phyloP scores from a whole-genome alignment of 2,888 invertebrate species.

The Merodon equestris region DNA sequence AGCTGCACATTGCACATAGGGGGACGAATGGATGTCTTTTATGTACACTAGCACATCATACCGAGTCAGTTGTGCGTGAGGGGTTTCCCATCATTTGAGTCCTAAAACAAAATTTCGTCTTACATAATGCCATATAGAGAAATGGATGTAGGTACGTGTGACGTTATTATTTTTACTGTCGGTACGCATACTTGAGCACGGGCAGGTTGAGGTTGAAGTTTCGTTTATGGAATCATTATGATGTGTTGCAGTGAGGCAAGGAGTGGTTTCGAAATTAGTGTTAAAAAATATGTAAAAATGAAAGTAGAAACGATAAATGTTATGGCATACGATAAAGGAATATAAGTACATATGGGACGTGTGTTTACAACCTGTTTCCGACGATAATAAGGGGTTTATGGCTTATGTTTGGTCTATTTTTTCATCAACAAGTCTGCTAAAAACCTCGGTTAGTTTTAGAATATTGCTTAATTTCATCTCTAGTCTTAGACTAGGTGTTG shows the following conservation, averaged over 20 bases:
- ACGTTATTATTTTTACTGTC: conserved; percentile 38
- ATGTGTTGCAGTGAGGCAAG: background rate
- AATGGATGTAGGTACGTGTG: conserved; percentile 4
- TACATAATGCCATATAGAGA: conserved; percentile 16
- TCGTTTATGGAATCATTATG: background rate
- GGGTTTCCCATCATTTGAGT: conserved; percentile 6
- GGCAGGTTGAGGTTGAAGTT: conserved; percentile 3
- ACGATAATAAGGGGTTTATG: too few relatives aligned
- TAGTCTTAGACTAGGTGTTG: too few relatives aligned
- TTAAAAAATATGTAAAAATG: too few relatives aligned
- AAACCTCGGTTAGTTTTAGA: too few relatives aligned
- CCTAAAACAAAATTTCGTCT: conserved; percentile 38
- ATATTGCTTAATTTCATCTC: too few relatives aligned
- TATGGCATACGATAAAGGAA: too few relatives aligned
- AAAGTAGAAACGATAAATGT: too few relatives aligned
- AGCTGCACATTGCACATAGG: conserved; percentile 43
- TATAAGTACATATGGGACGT: too few relatives aligned
- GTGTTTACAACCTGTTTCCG: too few relatives aligned
- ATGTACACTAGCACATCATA: conserved; percentile 1
- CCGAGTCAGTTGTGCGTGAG: background rate
- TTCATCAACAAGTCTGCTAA: too few relatives aligned
- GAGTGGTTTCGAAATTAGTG: too few relatives aligned
- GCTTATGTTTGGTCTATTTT: too few relatives aligned
- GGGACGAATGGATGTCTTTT: conserved; percentile 23
- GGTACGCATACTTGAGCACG: conserved; percentile 21